phyloP scores from a whole-genome alignment of 2,113 vertebrate species.

The Amblyopsis rosae region DNA sequence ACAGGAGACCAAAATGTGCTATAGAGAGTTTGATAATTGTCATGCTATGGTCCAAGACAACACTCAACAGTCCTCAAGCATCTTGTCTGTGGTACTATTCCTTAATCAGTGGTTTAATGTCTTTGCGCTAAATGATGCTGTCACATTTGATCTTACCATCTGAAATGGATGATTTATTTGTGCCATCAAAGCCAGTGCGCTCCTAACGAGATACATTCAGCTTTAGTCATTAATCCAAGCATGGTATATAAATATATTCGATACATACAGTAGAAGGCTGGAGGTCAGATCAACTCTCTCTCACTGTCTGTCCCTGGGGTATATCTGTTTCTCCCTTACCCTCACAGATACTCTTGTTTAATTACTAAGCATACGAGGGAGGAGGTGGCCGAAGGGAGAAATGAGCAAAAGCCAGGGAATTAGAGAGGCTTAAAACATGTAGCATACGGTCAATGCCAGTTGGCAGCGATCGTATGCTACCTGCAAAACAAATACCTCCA shows the following conservation, averaged over 20 bases:
- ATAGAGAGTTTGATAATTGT: constrained; percentile 46
- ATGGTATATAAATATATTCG: constrained; percentile 30
- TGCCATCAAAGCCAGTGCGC: constrained; percentile 23
- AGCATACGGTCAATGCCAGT: too few relatives aligned
- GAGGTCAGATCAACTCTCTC: constrained; percentile 38
- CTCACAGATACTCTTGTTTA: constrained; percentile 49
- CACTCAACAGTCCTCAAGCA: constrained; percentile 9
- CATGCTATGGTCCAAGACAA: neutral
- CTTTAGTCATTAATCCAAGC: neutral
- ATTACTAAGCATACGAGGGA: constrained; percentile 53
- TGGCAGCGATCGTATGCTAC: too few relatives aligned
- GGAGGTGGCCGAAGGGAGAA: constrained; percentile 37
- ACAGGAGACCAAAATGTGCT: constrained; percentile 43
- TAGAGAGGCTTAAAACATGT: constrained; percentile 12
- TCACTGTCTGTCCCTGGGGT: constrained; percentile 51
- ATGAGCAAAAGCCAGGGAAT: constrained; percentile 36
- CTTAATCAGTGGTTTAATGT: constrained; percentile 20
- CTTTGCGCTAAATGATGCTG: constrained; percentile 31
- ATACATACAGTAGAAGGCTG: constrained; percentile 19
- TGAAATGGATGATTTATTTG: constrained; percentile 34
- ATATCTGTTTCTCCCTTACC: constrained; percentile 38
- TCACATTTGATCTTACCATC: constrained; percentile 43
- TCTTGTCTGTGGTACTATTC: constrained; percentile 34
- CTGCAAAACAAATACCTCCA: too few relatives aligned
- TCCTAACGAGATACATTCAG: constrained; percentile 9